Evolutionary conservation across 2,888 invertebrate genomes (phyloP), one percentile per base, ranked within the genome.

Genomic region (Dorcus hopei): DNA sequence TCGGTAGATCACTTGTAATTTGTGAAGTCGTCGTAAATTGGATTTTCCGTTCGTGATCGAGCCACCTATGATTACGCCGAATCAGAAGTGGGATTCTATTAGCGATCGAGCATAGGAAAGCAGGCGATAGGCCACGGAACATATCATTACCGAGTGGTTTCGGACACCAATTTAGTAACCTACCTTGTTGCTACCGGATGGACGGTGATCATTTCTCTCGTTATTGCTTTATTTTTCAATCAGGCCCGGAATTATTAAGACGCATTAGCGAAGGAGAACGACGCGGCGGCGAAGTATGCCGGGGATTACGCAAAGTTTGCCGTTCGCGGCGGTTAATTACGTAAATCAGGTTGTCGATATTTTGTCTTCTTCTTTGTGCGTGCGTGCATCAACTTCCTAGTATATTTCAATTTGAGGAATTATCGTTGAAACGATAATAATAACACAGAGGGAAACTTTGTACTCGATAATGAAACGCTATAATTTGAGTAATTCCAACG

Each of bases 101-200:
- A 63, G 57, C 54, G 60, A 58, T 58, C 55, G 60, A 64, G 59
- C 49, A 56, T 63, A 61, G 58, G 61, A 52, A 60, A 58, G 59
- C 61, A 60, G 59, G 59, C 61, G 58, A 55, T 54, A 61, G 61
- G 52, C 52, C 47, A 49, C 48, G 41, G 60, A 62, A 57, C 61
- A 59, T 68, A 68, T 68, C 61, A 68, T 68, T 68, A 68, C 65
- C 53, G 58, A 64, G 68, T 62, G 65, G 66, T 68, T 67, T 68
- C 55, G 57, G 58, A 62, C 64, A 62, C 62, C 61, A 66, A 66
- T 68, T 66, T 64, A 60, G 63, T 61, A 61, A 65, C 61, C 62
- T 59, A 64, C 59, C 66, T 67, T 58, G 64, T 68, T 68, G 68
- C 68, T 68, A 68, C 68, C 63, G 68, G 63, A 64, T 53, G 52